Evolutionary conservation across 1,140 invertebrate genomes (phyloP).

Genomic region (Cryptotermes secundus): DNA sequence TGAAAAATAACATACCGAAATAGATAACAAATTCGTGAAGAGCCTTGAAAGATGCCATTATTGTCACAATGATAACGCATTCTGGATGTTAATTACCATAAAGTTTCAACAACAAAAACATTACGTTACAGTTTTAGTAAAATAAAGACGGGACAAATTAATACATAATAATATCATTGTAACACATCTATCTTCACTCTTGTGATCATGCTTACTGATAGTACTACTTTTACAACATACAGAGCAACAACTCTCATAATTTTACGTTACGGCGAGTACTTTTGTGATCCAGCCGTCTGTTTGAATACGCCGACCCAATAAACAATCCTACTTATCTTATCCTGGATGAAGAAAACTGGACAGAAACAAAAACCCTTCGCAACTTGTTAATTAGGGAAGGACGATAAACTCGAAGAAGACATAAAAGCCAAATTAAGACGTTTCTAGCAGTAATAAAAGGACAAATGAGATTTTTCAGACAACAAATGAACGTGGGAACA

Average conservation of each 20-base stretch:
- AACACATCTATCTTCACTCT: too few relatives aligned
- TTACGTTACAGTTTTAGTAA: too few relatives aligned
- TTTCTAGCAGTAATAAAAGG: conserved; percentile 2
- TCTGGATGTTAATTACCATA: too few relatives aligned
- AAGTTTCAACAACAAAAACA: too few relatives aligned
- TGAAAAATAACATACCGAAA: too few relatives aligned
- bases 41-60: too few relatives aligned
- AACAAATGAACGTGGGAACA: conserved; percentile 11
- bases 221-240: background rate
- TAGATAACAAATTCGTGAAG: too few relatives aligned
- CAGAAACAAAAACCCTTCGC: conserved; percentile 15
- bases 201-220: too few relatives aligned
- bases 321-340: conserved; percentile 3
- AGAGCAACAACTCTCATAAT: too few relatives aligned
- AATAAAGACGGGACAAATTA: too few relatives aligned
- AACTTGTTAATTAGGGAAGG: conserved; percentile 7
- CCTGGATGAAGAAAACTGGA: background rate
- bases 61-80: too few relatives aligned
- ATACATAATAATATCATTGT: too few relatives aligned
- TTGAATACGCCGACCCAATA: conserved; percentile 11
- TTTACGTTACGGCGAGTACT: background rate
- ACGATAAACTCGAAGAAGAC: background rate
- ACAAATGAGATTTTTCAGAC: conserved; percentile 6
- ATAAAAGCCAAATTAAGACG: conserved; percentile 20
- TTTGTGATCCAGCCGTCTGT: background rate